These are phyloP conservation scores for Sepiola atlantica DNA, from an alignment of 2,888 invertebrate species.

Conservation along the genomic window DNA sequence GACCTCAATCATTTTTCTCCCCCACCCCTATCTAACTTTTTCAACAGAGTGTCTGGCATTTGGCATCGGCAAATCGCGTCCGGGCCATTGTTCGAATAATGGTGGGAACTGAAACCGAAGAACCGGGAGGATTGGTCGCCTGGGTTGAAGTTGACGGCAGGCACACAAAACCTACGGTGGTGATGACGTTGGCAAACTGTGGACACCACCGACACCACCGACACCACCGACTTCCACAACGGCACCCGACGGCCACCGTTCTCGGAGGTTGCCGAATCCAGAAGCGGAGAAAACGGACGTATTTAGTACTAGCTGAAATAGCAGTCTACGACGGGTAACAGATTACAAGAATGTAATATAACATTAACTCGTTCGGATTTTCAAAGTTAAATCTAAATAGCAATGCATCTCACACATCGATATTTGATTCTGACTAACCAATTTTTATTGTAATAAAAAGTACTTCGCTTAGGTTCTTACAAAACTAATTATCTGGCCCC, in stretches of 20 bases:
- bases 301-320: not conserved
- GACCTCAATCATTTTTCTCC: not conserved
- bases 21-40: not conserved
- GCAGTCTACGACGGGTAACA: too few species aligned
- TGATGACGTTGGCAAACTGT: not conserved
- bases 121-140: not conserved
- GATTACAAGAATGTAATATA: too few species aligned
- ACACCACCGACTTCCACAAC: not conserved
- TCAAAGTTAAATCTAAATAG: too few species aligned
- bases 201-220: not conserved
- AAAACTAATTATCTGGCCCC: too few species aligned
- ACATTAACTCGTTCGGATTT: too few species aligned
- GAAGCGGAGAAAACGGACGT: not conserved
- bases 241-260: not conserved
- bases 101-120: conserved; percentile 6
- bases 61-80: not conserved
- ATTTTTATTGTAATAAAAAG: too few species aligned
- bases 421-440: too few species aligned
- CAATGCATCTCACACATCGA: too few species aligned
- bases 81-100: conserved; percentile 32
- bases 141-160: not conserved
- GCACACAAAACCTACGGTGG: not conserved
- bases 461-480: too few species aligned
- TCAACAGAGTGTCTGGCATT: conserved; percentile 6
- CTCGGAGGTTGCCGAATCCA: not conserved